Evolutionary conservation across 2,888 invertebrate species (phyloP).

Genomic region (Melieria picta): DNA sequence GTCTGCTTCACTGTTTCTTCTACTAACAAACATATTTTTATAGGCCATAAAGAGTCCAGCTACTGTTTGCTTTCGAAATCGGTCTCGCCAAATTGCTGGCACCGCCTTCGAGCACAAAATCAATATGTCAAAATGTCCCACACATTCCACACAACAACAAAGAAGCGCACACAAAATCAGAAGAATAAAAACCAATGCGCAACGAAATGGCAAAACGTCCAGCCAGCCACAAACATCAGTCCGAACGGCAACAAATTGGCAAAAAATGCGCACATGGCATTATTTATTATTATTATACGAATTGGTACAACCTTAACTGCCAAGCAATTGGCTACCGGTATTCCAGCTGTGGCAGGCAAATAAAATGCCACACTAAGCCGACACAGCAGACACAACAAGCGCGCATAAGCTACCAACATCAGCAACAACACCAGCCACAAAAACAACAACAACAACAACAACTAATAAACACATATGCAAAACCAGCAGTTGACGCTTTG

Average conservation of each 20-base stretch:
- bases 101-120: slow-evolving; percentile 27
- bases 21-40: no score
- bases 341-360: slow-evolving; percentile 43
- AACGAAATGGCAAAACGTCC: neutral
- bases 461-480: slow-evolving; percentile 32
- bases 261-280: slow-evolving; percentile 12
- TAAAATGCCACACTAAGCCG: slow-evolving; percentile 42
- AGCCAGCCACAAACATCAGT: neutral
- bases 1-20: no score
- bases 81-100: slow-evolving; percentile 25
- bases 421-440: slow-evolving; percentile 32
- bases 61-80: slow-evolving; percentile 21
- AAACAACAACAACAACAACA: slow-evolving; percentile 12
- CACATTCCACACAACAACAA: slow-evolving; percentile 2
- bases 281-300: slow-evolving; percentile 56
- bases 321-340: slow-evolving; percentile 61
- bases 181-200: slow-evolving; percentile 3
- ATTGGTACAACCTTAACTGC: slow-evolving; percentile 62
- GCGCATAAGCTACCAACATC: slow-evolving; percentile 30
- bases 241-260: slow-evolving; percentile 28
- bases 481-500: slow-evolving; percentile 25
- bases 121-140: slow-evolving; percentile 30
- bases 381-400: no score
- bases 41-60: neutral
- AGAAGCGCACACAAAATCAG: slow-evolving; percentile 7